Evolutionary conservation across 2,113 vertebrate genomes (phyloP), one percentile per base, ranked within the genome.

Genomic region (Takifugu bimaculatus): DNA sequence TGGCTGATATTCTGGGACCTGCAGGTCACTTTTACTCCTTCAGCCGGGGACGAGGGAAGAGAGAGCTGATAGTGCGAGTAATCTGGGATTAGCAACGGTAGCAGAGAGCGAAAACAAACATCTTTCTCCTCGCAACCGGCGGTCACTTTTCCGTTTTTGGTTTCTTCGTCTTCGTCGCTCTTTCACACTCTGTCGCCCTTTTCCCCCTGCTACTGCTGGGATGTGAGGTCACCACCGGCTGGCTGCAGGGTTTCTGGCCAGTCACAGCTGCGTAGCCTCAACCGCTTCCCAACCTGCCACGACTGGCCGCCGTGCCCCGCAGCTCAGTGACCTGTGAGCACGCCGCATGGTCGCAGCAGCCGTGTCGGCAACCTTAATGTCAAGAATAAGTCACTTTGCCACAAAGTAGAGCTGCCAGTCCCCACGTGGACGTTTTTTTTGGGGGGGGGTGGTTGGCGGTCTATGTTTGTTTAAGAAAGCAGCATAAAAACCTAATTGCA

Each of bases 191-290:
- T 62, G 53, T 35, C 4, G 13, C 62, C 74, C 65, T 73, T 74
- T 72, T 32, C 11, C 54, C 29, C 54, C 29, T 7, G 57, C 58
- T 0, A 6, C 60, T 39, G 54, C 47, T 14, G 57, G 68, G 67
- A 74, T 20, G 61, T 59, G 56, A 78, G 54, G 35, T 63, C 52
- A 70, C 25, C 2, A 29, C 49, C 52, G 68, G 56, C 53, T 10
- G 55, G 11, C 75, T 68, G 29, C 32, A 0, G 66, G 68, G 78
- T 76, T 56, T 3, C 45, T 5, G 44, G 70, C 74, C 82, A 60
- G 77, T 85, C 84, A 84, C 68, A 77, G 79, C 70, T 75, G 73
- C n/a, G 78, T 74, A 83, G 75, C 77, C 73, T 85, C 71, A 68
- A 48, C 75, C 50, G 25, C 66, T 50, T 75, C 29, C 61, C 72